These are phyloP conservation scores for Rhynchopsitta pachyrhyncha DNA, from an alignment of 2,113 vertebrate species.

Conservation along the genomic window DNA sequence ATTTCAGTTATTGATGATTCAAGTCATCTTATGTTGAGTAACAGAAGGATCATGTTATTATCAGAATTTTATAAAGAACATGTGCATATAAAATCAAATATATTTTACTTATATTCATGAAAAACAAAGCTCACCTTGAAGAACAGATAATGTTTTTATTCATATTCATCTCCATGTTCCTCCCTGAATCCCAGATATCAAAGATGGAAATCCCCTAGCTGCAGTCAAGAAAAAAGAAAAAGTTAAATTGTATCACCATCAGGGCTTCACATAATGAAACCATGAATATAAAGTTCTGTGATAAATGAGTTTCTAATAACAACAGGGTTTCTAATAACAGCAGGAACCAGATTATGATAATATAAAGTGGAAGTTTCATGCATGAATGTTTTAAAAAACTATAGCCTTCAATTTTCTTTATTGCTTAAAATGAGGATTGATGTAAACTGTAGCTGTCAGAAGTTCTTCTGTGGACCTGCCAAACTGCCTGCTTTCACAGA, in stretches of 20 bases:
- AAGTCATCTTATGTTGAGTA: neutral
- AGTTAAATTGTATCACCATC: conserved; percentile 33
- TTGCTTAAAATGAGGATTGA: neutral
- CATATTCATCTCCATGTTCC: conserved; percentile 48
- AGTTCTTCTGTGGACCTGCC: neutral
- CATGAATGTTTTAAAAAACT: neutral
- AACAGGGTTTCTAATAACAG: neutral
- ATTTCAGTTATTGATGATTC: conserved; percentile 34
- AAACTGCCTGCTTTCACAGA: neutral
- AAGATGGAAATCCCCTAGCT: conserved; percentile 47
- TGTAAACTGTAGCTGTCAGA: neutral
- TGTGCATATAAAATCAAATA: neutral
- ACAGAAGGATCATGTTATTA: conserved; percentile 26
- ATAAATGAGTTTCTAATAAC: conserved; percentile 51
- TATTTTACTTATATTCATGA: conserved; percentile 21
- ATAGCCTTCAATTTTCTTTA: neutral
- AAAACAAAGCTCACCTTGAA: conserved; percentile 50
- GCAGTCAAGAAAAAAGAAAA: conserved; percentile 30
- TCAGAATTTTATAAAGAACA: conserved; percentile 11
- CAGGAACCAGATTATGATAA: conserved; percentile 30
- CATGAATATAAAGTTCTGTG: conserved; percentile 44
- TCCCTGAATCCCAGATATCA: conserved; percentile 35
- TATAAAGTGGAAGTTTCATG: neutral
- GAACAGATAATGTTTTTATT: conserved; percentile 45
- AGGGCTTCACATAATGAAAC: conserved; percentile 39